phyloP scores from a whole-genome alignment of 2,113 vertebrate species.

The Paradoxurus hermaphroditus region DNA sequence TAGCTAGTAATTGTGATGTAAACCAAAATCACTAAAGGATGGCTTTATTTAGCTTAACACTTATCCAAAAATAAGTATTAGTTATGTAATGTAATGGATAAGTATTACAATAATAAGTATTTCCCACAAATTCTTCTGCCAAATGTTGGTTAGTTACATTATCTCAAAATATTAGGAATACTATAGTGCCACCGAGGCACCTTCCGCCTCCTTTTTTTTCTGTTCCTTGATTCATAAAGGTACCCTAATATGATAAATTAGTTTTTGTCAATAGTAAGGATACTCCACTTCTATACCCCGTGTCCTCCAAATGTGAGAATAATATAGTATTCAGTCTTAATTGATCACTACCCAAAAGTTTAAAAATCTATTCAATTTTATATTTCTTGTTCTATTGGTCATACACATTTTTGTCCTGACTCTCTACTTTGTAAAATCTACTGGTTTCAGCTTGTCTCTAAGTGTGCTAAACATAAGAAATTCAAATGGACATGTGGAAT shows the following conservation, averaged over 20 bases:
- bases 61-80: not conserved
- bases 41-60: not conserved
- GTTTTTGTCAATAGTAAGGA: not conserved
- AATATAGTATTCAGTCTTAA: not conserved
- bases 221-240: not conserved
- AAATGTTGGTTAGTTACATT: not conserved
- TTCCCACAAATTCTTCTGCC: not conserved
- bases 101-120: not conserved
- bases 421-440: not conserved
- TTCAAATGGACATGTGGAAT: not conserved
- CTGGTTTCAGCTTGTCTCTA: not conserved
- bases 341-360: not conserved
- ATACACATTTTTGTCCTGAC: not conserved
- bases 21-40: not conserved
- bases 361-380: not conserved
- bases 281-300: accelerated
- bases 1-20: not conserved
- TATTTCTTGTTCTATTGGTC: not conserved
- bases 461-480: not conserved
- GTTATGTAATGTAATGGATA: not conserved
- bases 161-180: not conserved
- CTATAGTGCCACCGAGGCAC: too few relatives aligned
- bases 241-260: not conserved
- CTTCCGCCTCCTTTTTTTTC: too few relatives aligned
- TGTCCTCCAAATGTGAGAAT: not conserved